A percentile compares a stretch with the other conserved stretches of the same genome.
phyloP scores from a whole-genome alignment of 1,140 invertebrate genomes.

The Brachionus asplanchnoidis region DNA sequence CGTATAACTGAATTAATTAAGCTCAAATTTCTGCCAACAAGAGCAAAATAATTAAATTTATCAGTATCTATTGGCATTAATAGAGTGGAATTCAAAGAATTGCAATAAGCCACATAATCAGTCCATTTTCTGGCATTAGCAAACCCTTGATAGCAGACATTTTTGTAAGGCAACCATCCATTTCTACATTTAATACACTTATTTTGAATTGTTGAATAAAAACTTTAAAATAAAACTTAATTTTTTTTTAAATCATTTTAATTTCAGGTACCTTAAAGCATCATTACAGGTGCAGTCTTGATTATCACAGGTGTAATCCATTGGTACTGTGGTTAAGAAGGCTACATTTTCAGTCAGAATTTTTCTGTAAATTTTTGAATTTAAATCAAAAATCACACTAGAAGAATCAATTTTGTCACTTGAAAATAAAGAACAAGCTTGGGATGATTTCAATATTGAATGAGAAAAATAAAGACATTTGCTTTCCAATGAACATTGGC shows the following conservation, averaged over 20 bases:
- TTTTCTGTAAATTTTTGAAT: background rate
- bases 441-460: background rate
- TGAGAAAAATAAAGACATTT: background rate
- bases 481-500: background rate
- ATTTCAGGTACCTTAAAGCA: background rate
- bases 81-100: background rate
- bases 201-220: background rate
- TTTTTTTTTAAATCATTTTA: background rate
- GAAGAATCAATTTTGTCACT: background rate
- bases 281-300: background rate
- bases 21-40: background rate
- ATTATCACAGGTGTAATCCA: background rate
- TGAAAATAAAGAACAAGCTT: background rate
- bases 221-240: background rate
- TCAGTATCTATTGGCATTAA: background rate
- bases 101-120: background rate
- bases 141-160: background rate
- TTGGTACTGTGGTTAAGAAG: background rate
- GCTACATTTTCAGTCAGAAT: background rate
- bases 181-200: background rate
- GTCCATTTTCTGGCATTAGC: background rate
- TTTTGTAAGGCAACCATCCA: background rate
- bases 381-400: background rate
- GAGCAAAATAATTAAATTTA: background rate
- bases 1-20: background rate